Base-by-base conservation (phyloP, 2,888 invertebrate genomes). In the Nebria salina region DNA sequence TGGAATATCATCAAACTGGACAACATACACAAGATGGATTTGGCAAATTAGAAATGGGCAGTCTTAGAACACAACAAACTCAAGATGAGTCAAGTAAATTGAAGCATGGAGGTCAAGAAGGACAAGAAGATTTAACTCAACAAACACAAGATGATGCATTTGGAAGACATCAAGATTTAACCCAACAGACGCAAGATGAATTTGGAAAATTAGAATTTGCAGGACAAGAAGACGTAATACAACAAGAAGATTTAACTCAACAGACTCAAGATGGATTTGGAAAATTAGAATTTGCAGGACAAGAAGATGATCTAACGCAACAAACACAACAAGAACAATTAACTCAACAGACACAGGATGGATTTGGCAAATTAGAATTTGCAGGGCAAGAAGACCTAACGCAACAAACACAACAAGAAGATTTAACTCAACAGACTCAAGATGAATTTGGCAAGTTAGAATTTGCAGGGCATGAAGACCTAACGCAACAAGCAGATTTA, bases 351-450 rank as follows among this genome's bases (percentile, higher is more conserved):
- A 72, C 34, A 72, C 72, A 72, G 1, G 72, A 34, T n/a, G 75
- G 42, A 15, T 75, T 68, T 13, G 75, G 79, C 11, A 65, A 41
- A 43, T 43, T 79, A 9, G 79, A 79, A 65, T 43, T 75, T 66
- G 73, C 86, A 82, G 87, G 89, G 82, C 84, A 88, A 3, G 83
- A 84, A 34, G 86, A 86, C 82, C 82, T 88, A 75, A 85, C 84
- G 34, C 84, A 84, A 73, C 34, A 13, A 25, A 13, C 86, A 82
- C 87, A 89, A 82, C 84, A 88, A 4, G 83, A 84, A 34, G 86
- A 86, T 82, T 82, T 88, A 75, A 85, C 84, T 41, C 84, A 84
- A 70, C 86, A 87, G 20, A 34, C 34, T 7, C 84, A 86, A 83
- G 42, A 85, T 85, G 77, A 86, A 77, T 81, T 82, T 65, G 82